Evolutionary conservation across 2,113 vertebrate species (phyloP), one percentile per base, ranked within the genome.

Genomic region (Dipodomys merriami): DNA sequence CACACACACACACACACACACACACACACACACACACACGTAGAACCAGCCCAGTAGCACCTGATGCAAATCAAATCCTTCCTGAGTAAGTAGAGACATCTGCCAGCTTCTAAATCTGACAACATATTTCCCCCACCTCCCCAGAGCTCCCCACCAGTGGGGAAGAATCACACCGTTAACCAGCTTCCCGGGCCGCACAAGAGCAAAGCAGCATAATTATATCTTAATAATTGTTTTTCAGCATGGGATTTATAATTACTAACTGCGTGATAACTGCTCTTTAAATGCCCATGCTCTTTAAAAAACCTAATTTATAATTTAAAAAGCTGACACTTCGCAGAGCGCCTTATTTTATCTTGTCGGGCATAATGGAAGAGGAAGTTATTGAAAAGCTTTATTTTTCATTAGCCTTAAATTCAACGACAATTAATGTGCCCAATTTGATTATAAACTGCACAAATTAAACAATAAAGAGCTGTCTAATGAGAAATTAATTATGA

Each of bases 401-500:
- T 99, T 99, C 99, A 99, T 98, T 98, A 97, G 98, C 97, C 98
- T 98, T 99, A 98, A 99, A 99, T 99, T 98, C 98, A 98, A 97
- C 98, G 98, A 98, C 99, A 99, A 99, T 99, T 99, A 99, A 99
- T 99, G 99, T 99, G 99, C 99, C 99, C 99, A 99, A 99, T 99
- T 99, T 99, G 99, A 99, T 99, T 99, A 99, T 98, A 99, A 99
- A 99, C 98, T 98, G 99, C 99, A 99, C 99, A 99, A 99, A 99
- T 99, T 99, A 99, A 99, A 99, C 99, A 99, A 99, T 99, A 99
- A 99, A 99, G 99, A 99, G 98, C 99, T 99, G 99, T 99, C 99
- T 99, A 99, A 99, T 99, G 99, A 99, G 99, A 99, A 99, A 99
- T 99, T 99, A 99, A 99, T 99, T 99, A 99, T 99, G 99, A 99